phyloP scores from a whole-genome alignment of 2,888 invertebrate species.

The Dynastes hyllus region DNA sequence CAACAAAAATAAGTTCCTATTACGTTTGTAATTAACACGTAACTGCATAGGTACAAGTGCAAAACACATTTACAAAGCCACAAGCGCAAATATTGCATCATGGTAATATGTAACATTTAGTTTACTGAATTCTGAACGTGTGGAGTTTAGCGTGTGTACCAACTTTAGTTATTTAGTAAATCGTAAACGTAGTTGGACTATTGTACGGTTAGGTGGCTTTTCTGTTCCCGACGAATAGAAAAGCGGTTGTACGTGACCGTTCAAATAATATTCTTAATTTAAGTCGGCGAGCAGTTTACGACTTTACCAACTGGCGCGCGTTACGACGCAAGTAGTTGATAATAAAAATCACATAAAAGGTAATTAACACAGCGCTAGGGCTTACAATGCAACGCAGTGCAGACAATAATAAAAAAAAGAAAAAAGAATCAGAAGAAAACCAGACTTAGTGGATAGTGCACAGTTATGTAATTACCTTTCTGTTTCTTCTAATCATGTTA shows the following conservation, averaged over 20 bases:
- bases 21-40: no score
- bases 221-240: background rate
- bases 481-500: conserved; percentile 64
- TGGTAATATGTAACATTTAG: no score
- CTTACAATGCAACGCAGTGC: conserved; percentile 1
- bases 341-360: conserved; percentile 27
- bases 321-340: conserved; percentile 1
- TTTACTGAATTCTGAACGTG: no score
- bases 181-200: background rate
- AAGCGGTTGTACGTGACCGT: conserved; percentile 12
- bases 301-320: conserved; percentile 12
- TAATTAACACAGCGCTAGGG: conserved; percentile 23
- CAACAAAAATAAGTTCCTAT: no score
- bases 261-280: conserved; percentile 29
- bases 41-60: no score
- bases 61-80: no score
- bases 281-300: conserved; percentile 6
- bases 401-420: no score
- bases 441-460: background rate
- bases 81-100: no score
- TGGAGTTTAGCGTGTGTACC: no score
- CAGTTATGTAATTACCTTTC: conserved; percentile 62
- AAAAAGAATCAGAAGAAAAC: background rate
- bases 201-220: background rate
- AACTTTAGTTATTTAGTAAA: background rate